Evolutionary conservation across 2,888 invertebrate genomes (phyloP).

Genomic region (Phlogophora meticulosa): DNA sequence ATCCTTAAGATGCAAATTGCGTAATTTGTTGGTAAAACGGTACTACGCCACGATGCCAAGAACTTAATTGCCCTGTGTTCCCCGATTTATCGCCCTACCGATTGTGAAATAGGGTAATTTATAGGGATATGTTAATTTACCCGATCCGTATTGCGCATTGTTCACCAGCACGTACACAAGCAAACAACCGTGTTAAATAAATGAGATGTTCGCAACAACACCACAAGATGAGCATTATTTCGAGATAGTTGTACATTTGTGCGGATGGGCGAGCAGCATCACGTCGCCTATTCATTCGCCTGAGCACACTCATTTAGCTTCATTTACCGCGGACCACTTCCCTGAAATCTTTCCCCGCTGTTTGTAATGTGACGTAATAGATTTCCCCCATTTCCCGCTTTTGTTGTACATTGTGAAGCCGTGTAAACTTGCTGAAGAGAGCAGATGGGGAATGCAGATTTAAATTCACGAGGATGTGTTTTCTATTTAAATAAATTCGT

Average conservation of each 20-base stretch:
- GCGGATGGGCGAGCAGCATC: constrained; percentile 40
- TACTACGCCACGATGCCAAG: constrained; percentile 20
- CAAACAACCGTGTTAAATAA: constrained; percentile 36
- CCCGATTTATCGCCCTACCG: constrained; percentile 45
- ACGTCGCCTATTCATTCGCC: constrained; percentile 64
- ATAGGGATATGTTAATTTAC: constrained; percentile 49
- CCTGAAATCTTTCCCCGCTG: constrained; percentile 54
- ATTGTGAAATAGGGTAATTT: constrained; percentile 50
- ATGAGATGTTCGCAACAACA: constrained; percentile 47
- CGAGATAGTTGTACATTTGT: constrained; percentile 50
- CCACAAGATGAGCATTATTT: constrained; percentile 50
- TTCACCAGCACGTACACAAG: constrained; percentile 26
- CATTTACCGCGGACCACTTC: constrained; percentile 63
- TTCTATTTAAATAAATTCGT: constrained; percentile 40
- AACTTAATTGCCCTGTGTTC: constrained; percentile 51
- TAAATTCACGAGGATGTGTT: constrained; percentile 23
- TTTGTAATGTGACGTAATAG: constrained; percentile 41
- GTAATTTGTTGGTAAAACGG: constrained; percentile 41
- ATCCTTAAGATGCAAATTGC: constrained; percentile 45
- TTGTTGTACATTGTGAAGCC: constrained; percentile 33
- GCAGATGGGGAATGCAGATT: constrained; percentile 27
- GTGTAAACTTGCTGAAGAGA: constrained; percentile 25
- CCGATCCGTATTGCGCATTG: constrained; percentile 34
- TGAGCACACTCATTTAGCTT: constrained; percentile 68
- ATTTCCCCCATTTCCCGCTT: constrained; percentile 32